Evolutionary conservation across 1,140 invertebrate genomes (phyloP).

Genomic region (Samia ricini): DNA sequence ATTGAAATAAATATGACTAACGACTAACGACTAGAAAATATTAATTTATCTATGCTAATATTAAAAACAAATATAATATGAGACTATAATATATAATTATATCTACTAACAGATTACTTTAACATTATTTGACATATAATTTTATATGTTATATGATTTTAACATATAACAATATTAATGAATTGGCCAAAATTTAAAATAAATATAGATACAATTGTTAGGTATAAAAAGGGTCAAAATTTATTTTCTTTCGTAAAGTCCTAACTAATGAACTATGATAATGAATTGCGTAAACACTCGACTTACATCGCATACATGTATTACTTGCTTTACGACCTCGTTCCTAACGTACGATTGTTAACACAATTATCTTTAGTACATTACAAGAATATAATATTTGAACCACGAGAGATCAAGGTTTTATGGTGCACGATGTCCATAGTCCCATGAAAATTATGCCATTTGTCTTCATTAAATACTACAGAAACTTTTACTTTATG

Average conservation of each 20-base stretch:
- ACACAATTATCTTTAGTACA: constrained; percentile 54
- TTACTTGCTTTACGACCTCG: constrained; percentile 40
- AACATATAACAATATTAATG: too few species aligned
- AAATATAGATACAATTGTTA: too few species aligned
- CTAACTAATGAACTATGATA: constrained; percentile 12
- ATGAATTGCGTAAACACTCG: constrained; percentile 33
- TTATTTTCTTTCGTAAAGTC: neutral
- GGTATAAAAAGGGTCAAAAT: too few species aligned
- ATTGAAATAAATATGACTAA: too few species aligned
- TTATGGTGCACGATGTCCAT: constrained; percentile 23
- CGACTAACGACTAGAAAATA: too few species aligned
- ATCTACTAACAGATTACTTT: too few species aligned
- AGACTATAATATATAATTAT: too few species aligned
- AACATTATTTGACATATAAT: too few species aligned
- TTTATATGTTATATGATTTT: too few species aligned
- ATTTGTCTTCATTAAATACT: neutral
- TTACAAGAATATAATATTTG: constrained; percentile 28
- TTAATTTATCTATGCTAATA: too few species aligned
- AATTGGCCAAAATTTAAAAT: too few species aligned
- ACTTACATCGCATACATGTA: constrained; percentile 29
- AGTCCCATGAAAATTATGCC: neutral
- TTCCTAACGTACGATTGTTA: constrained; percentile 60
- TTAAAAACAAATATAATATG: too few species aligned
- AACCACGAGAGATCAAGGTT: constrained; percentile 45
- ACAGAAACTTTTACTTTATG: neutral